Evolutionary conservation across 2,888 invertebrate species (phyloP).

Genomic region (Philereme vetulata): DNA sequence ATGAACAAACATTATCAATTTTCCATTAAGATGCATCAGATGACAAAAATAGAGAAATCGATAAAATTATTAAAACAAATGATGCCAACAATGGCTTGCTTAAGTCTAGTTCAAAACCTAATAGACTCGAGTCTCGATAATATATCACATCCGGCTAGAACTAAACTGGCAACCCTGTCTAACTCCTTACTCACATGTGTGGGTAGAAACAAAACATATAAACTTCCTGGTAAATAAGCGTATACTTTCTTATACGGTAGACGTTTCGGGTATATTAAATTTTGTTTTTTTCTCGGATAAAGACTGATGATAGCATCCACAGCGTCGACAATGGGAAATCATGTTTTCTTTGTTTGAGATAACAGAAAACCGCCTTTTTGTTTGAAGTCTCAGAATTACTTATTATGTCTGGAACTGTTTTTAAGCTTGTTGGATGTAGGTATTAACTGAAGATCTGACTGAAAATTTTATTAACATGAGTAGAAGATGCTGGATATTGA

Average conservation of each 20-base stretch:
- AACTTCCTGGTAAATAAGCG: constrained; percentile 81
- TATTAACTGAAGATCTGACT: no score
- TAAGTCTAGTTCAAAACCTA: not conserved
- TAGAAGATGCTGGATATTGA: no score
- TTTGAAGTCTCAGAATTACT: constrained; percentile 19
- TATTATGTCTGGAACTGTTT: not conserved
- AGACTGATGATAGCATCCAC: constrained; percentile 63
- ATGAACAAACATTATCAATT: not conserved
- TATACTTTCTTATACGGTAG: constrained; percentile 73
- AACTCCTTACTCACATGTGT: constrained; percentile 55
- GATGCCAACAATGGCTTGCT: not conserved
- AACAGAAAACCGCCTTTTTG: constrained; percentile 56
- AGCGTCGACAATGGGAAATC: constrained; percentile 68
- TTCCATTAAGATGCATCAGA: not conserved
- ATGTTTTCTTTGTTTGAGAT: constrained; percentile 55
- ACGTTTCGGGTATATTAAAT: constrained; percentile 78
- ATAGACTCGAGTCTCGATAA: not conserved
- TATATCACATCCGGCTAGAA: constrained; percentile 1
- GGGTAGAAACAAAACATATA: constrained; percentile 71
- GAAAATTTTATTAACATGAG: not conserved
- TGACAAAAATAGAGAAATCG: no score
- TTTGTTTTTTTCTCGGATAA: constrained; percentile 68
- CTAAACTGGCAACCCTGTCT: constrained; percentile 29
- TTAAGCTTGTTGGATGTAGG: not conserved
- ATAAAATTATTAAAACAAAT: not conserved